Percentiles rank a stretch among this genome's conserved stretches.
phyloP scores from a whole-genome alignment of 2,797 vertebrate species.

The Melanotaenia trifasciata region DNA sequence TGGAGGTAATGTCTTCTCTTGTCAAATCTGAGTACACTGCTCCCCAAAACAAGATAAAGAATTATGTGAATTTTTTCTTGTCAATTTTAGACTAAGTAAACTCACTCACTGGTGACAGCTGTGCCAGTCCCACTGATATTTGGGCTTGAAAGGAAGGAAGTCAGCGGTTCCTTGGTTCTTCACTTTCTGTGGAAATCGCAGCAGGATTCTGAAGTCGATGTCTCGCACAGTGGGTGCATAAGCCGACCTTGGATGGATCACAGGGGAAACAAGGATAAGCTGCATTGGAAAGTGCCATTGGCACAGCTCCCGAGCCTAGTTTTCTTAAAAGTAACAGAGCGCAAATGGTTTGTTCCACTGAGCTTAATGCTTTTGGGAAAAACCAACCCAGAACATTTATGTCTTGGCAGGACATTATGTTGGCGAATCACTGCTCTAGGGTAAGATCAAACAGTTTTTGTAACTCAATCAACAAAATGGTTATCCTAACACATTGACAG shows the following conservation, averaged over 20 bases:
- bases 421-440: conserved; percentile 53
- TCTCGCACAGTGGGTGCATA: conserved; percentile 81
- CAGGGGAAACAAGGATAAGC: conserved; percentile 50
- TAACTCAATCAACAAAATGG: conserved; percentile 27
- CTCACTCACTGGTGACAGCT: conserved; percentile 89
- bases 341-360: conserved; percentile 65
- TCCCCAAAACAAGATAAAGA: background rate
- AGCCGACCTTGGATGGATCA: conserved; percentile 81
- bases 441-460: conserved; percentile 44
- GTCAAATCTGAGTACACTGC: background rate
- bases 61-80: background rate
- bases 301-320: conserved; percentile 37
- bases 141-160: conserved; percentile 88
- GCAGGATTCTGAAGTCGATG: conserved; percentile 86
- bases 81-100: conserved; percentile 1
- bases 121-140: conserved; percentile 91
- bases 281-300: conserved; percentile 44
- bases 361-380: conserved; percentile 66
- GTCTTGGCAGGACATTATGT: conserved; percentile 68
- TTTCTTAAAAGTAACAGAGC: conserved; percentile 55
- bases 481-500: conserved; percentile 15
- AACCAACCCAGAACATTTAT: conserved; percentile 73
- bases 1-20: conserved; percentile 11
- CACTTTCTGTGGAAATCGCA: conserved; percentile 90
- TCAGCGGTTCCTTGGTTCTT: conserved; percentile 88